phyloP scores from a whole-genome alignment of 2,113 vertebrate genomes.

The Rhabdomys dilectus region DNA sequence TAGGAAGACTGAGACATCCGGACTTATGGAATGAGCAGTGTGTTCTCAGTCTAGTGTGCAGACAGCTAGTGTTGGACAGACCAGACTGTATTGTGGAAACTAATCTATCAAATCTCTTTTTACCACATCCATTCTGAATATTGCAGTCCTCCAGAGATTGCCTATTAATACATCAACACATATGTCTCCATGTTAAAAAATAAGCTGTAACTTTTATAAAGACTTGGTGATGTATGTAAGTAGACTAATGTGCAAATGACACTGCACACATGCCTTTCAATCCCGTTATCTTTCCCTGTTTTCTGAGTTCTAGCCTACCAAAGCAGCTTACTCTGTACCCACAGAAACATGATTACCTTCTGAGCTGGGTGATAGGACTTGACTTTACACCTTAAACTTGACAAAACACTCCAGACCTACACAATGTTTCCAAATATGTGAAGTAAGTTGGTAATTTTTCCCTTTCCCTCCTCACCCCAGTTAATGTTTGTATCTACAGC shows the following conservation, averaged over 20 bases:
- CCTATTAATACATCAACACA: background rate
- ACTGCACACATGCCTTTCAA: background rate
- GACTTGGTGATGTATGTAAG: background rate
- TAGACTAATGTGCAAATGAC: background rate
- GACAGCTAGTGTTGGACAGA: background rate
- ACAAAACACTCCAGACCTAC: background rate
- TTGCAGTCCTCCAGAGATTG: too few relatives aligned
- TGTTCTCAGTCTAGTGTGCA: background rate
- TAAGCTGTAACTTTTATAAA: background rate
- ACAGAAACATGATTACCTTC: background rate
- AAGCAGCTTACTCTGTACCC: background rate
- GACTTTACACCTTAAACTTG: background rate
- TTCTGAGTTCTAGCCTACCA: background rate
- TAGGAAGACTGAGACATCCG: background rate
- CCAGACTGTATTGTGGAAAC: background rate
- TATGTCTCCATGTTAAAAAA: background rate
- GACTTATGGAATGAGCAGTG: background rate
- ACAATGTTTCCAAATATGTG: background rate
- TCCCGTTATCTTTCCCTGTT: accelerated
- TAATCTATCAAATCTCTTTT: too few relatives aligned
- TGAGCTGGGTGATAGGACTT: background rate
- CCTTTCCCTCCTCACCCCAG: background rate
- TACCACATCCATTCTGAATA: background rate
- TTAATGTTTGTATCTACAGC: background rate
- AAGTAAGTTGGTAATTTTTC: background rate